phyloP scores from a whole-genome alignment of 2,113 vertebrate species.

The Psilopsiagon aurifrons region DNA sequence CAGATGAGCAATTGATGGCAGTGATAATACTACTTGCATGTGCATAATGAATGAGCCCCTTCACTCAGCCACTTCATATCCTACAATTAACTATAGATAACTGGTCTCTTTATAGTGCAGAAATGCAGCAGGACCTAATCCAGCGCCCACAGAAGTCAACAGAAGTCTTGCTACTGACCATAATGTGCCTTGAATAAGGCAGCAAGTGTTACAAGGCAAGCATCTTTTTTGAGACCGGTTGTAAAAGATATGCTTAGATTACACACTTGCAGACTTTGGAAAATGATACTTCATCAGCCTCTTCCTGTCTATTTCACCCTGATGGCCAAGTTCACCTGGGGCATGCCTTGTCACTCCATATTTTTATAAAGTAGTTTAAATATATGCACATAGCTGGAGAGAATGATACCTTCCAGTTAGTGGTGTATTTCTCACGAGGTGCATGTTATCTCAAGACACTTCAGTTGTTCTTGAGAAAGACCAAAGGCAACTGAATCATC shows the following conservation, averaged over 20 bases:
- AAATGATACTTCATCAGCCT: neutral
- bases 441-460: neutral
- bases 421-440: neutral
- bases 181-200: neutral
- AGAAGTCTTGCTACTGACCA: neutral
- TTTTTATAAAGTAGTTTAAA: neutral
- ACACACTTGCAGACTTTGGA: neutral
- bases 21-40: neutral
- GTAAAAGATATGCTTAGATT: neutral
- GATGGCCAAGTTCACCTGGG: neutral
- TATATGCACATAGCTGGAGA: neutral
- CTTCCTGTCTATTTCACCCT: neutral
- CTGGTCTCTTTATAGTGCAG: neutral
- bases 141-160: neutral
- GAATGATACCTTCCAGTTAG: neutral
- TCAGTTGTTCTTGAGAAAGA: neutral
- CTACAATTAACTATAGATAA: neutral
- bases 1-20: neutral
- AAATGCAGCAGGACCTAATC: neutral
- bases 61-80: neutral
- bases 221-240: neutral
- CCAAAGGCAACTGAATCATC: neutral
- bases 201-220: neutral
- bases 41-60: neutral
- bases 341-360: neutral